These are phyloP conservation scores for Clusia tigrina DNA, from an alignment of 2,888 invertebrate genomes.

Conservation along the genomic window DNA sequence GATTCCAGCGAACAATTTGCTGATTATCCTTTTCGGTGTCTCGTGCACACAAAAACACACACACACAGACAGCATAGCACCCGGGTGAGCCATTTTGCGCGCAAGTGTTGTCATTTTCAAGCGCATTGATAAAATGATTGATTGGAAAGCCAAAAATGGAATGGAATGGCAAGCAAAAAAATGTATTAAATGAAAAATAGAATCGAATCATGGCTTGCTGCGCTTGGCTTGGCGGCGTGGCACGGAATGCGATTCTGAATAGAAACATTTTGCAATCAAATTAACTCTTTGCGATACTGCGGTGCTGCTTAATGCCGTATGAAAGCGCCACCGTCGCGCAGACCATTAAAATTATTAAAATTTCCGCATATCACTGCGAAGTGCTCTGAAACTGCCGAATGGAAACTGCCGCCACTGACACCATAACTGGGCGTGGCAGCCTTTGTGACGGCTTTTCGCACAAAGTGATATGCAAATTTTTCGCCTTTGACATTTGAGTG, in stretches of 20 bases:
- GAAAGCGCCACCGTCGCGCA: conserved; percentile 42
- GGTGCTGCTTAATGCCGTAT: conserved; percentile 23
- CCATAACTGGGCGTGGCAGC: conserved; percentile 45
- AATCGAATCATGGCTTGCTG: too few species aligned
- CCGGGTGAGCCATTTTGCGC: background rate
- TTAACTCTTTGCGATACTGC: conserved; percentile 54
- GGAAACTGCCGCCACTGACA: too few species aligned
- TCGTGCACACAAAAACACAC: background rate
- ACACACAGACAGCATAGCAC: background rate
- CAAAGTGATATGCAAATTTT: conserved; percentile 50
- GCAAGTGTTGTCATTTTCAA: conserved; percentile 50
- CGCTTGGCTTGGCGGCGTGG: too few species aligned
- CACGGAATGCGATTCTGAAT: conserved; percentile 24
- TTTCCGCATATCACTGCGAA: conserved; percentile 20
- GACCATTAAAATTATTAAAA: conserved; percentile 62
- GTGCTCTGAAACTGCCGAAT: too few species aligned
- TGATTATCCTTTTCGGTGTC: conserved; percentile 39
- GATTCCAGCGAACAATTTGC: conserved; percentile 54
- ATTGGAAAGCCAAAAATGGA: conserved; percentile 38
- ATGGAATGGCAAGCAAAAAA: background rate
- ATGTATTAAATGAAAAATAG: background rate
- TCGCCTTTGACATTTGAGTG: background rate
- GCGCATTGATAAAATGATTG: conserved; percentile 59
- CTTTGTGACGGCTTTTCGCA: conserved; percentile 47
- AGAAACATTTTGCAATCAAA: conserved; percentile 55